phyloP scores from a whole-genome alignment of 2,888 invertebrate genomes.

The Thera britannica region DNA sequence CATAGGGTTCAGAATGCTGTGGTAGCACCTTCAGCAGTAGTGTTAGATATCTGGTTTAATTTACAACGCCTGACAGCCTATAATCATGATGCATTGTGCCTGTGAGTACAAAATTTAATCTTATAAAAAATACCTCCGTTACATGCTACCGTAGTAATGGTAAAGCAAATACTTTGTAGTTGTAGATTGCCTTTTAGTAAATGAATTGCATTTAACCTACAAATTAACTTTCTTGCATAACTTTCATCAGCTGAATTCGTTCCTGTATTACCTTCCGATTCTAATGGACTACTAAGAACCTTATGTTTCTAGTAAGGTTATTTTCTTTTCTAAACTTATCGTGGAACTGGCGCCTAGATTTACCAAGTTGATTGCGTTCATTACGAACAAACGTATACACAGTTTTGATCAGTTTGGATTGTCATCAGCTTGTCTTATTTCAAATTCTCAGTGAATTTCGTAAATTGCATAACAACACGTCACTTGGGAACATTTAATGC shows the following conservation, averaged over 20 bases:
- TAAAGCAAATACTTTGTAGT: conserved; percentile 38
- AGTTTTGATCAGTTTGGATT: no score
- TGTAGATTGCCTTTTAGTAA: not conserved
- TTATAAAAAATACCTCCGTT: conserved; percentile 53
- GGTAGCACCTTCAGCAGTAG: conserved; percentile 17
- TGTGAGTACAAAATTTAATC: conserved; percentile 52
- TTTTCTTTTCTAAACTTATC: no score
- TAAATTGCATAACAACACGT: conserved; percentile 43
- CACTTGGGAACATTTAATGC: conserved; percentile 51
- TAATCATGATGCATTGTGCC: conserved; percentile 61
- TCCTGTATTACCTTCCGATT: no score
- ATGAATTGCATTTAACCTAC: not conserved
- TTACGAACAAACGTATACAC: no score
- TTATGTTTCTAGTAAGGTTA: no score
- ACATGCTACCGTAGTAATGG: conserved; percentile 52
- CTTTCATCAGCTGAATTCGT: no score
- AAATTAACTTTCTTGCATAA: not conserved
- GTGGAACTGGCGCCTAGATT: no score
- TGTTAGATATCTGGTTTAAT: conserved; percentile 46
- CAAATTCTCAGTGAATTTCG: conserved; percentile 16
- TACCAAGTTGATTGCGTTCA: no score
- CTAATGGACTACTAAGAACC: no score
- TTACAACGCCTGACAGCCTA: conserved; percentile 55
- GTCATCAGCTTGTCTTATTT: not conserved
- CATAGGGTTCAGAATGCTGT: conserved; percentile 37